phyloP scores from a whole-genome alignment of 2,113 vertebrate genomes.

The Percopsis transmontana region DNA sequence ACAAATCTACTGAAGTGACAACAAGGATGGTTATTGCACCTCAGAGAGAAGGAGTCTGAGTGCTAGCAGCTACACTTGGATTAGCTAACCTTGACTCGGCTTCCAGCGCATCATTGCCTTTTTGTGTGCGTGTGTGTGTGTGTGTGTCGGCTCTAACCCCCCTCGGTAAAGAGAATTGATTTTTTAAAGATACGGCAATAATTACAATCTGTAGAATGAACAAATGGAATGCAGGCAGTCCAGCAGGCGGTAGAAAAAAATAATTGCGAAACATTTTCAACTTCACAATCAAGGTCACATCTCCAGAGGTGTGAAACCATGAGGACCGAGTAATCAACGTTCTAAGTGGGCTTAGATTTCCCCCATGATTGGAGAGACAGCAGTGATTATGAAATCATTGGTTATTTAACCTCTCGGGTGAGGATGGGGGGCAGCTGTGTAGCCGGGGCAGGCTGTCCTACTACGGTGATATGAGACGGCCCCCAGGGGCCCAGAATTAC shows the following conservation, averaged over 20 bases:
- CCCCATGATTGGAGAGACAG: conserved; percentile 38
- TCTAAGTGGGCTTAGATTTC: conserved; percentile 48
- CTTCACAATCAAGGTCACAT: conserved; percentile 51
- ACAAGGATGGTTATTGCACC: too few species aligned
- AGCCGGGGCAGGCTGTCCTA: not conserved
- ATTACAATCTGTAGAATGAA: conserved; percentile 61
- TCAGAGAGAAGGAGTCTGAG: not conserved
- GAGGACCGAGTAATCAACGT: conserved; percentile 43
- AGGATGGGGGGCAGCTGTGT: conserved; percentile 35
- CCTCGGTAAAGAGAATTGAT: conserved; percentile 62
- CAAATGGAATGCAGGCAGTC: conserved; percentile 52
- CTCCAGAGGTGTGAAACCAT: conserved; percentile 39
- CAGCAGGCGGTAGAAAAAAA: conserved; percentile 31
- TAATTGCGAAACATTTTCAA: conserved; percentile 22
- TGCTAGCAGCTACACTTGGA: not conserved
- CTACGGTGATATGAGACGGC: conserved; percentile 10
- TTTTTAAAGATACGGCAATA: conserved; percentile 54
- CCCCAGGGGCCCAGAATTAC: conserved; percentile 24
- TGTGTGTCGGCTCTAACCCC: conserved; percentile 4
- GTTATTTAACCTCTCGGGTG: conserved; percentile 39
- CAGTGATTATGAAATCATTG: conserved; percentile 44
- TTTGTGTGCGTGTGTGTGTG: not conserved
- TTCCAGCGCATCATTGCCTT: not conserved
- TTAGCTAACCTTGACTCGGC: conserved; percentile 28
- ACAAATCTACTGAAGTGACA: not conserved